Base-by-base conservation (phyloP, 2,113 vertebrate genomes). In the Micromys minutus region DNA sequence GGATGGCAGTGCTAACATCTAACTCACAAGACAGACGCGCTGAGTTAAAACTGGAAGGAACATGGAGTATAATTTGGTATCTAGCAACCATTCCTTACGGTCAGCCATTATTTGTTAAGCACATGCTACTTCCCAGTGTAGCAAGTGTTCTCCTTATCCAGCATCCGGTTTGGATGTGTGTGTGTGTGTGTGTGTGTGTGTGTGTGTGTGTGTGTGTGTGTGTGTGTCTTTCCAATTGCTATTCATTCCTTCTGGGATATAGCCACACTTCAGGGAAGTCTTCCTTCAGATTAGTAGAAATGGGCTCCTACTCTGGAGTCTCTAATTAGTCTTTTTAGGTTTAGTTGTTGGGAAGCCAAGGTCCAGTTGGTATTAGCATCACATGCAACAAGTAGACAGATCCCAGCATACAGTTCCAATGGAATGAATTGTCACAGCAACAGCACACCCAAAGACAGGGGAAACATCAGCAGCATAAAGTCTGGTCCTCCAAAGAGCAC, bases 361-460 rank as follows among this genome's bases (percentile, higher is more conserved):
- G 5, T 52, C n/a, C n/a, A 79, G 45, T 63, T 93, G 36, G 94
- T 39, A 24, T 91, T 50, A 52, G 8, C 42, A 83, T 45, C n/a
- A 57, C 26, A 42, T 89, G 34, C 24, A 93, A 89, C n/a, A 77
- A 81, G 50, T 19, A 79, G 45, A 90, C 92, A 96, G 22, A 94
- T 59, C 22, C 15, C 42, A 87, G 47, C 36, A 83, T 0, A 42
- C 36, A 94, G 61, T 80, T 39, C 55, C 74, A 72, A 55, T 50
- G 39, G 42, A 52, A 47, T 75, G 42, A 36, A 57, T 31, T 17
- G 86, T 55, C 31, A 47, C 0, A 52, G 75, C 67, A 77, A 81
- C n/a, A 83, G 77, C 2, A 50, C 55, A 50, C 42, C 13, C 59
- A 57, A 86, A 42, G 89, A 86, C 34, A 39, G 52, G 76, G n/a